phyloP scores from a whole-genome alignment of 2,888 invertebrate genomes.

The Heliconius cydno region DNA sequence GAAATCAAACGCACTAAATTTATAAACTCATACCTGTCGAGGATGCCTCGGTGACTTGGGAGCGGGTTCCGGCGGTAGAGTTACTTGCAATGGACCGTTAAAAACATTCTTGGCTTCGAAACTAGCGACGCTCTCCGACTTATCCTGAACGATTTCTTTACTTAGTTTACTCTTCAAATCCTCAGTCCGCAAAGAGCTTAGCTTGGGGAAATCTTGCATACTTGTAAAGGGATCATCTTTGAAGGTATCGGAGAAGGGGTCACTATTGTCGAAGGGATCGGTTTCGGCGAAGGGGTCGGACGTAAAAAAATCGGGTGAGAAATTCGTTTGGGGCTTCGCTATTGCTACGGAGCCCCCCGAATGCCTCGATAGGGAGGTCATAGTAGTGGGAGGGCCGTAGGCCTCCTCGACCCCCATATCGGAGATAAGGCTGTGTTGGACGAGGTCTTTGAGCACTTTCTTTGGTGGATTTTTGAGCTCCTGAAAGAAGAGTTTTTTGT shows the following conservation, averaged over 20 bases:
- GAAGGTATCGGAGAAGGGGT: constrained; percentile 86
- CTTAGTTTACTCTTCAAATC: constrained; percentile 60
- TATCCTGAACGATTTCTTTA: constrained; percentile 56
- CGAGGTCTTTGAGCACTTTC: constrained; percentile 94
- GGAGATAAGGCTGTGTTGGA: constrained; percentile 72
- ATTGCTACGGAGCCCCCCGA: constrained; percentile 80
- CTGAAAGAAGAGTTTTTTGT: constrained; percentile 98
- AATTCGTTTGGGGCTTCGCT: constrained; percentile 60
- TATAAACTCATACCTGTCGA: constrained; percentile 58
- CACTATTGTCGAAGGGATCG: constrained; percentile 89
- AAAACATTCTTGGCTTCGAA: constrained; percentile 72
- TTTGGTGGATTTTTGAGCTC: constrained; percentile 97
- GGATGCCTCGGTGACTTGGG: constrained; percentile 74
- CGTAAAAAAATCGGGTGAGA: constrained; percentile 71
- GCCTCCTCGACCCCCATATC: constrained; percentile 64
- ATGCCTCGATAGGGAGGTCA: constrained; percentile 77
- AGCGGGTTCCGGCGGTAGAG: constrained; percentile 85
- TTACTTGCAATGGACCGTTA: constrained; percentile 87
- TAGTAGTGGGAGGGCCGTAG: constrained; percentile 74
- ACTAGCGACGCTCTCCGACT: constrained; percentile 49
- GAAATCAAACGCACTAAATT: background rate
- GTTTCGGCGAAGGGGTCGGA: constrained; percentile 86
- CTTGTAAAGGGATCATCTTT: constrained; percentile 85
- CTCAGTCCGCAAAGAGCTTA: constrained; percentile 59
- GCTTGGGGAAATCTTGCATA: constrained; percentile 72